Evolutionary conservation across 2,797 vertebrate species (phyloP).

Genomic region (Pangasius sanitwongsei): DNA sequence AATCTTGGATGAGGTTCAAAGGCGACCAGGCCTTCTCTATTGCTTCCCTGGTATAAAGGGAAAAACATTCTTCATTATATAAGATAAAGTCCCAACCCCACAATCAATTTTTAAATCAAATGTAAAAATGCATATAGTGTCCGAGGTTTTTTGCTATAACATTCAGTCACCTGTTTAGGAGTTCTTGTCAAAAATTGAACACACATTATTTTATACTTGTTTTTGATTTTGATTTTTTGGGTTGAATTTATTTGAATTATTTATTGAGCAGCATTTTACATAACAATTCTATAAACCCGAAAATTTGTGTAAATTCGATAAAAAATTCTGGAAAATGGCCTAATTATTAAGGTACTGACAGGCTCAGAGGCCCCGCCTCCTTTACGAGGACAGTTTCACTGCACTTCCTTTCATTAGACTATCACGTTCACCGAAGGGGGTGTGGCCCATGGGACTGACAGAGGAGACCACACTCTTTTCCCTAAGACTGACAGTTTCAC

Average conservation of each 20-base stretch:
- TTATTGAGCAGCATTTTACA: background rate
- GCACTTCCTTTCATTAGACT: background rate
- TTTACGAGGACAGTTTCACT: background rate
- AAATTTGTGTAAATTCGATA: background rate
- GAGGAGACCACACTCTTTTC: background rate
- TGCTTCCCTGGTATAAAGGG: too few relatives aligned
- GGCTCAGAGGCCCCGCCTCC: too few relatives aligned
- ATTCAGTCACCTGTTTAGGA: background rate
- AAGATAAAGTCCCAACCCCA: background rate
- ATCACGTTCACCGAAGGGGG: background rate
- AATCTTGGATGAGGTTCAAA: background rate
- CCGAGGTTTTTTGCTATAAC: background rate
- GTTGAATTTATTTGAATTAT: background rate
- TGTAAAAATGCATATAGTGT: background rate
- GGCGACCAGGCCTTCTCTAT: background rate
- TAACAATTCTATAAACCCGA: background rate
- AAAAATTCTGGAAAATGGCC: background rate
- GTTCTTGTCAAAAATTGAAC: background rate
- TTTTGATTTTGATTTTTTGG: background rate
- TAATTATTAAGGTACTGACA: background rate
- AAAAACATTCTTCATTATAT: background rate
- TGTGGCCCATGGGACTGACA: background rate
- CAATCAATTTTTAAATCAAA: background rate
- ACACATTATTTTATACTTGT: background rate
- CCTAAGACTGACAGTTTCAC: background rate